A percentile compares a stretch with the other conserved stretches of the same genome.
Evolutionary conservation across 2,888 invertebrate species (phyloP).

Genomic region (Dicyrtoma fusca): DNA sequence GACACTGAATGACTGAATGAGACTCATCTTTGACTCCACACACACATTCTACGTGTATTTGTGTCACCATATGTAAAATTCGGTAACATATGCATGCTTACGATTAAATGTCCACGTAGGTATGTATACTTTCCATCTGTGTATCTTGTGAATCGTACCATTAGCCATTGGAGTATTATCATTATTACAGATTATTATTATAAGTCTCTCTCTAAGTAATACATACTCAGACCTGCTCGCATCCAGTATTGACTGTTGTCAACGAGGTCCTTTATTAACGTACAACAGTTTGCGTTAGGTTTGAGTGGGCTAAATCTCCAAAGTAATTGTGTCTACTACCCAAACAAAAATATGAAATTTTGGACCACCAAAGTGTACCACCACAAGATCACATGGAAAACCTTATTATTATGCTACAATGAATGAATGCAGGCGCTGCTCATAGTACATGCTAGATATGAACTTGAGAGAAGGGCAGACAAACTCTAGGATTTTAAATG

Average conservation of each 20-base stretch:
- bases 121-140: too few relatives aligned
- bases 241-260: background rate
- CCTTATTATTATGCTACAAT: too few relatives aligned
- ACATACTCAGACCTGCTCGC: too few relatives aligned
- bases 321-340: constrained; percentile 21
- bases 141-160: too few relatives aligned
- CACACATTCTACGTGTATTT: too few relatives aligned
- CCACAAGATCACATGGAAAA: background rate
- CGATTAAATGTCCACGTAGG: too few relatives aligned
- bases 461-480: background rate
- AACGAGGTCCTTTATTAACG: background rate
- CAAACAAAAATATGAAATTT: constrained; percentile 28
- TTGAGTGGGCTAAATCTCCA: background rate
- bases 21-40: background rate
- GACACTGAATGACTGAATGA: background rate
- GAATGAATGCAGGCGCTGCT: too few relatives aligned
- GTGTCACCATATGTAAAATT: too few relatives aligned
- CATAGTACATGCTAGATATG: background rate
- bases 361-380: constrained; percentile 14
- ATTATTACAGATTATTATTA: too few relatives aligned
- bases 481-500: background rate
- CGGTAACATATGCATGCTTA: too few relatives aligned
- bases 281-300: background rate
- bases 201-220: too few relatives aligned
- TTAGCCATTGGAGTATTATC: too few relatives aligned